Percentiles rank a stretch among this genome's conserved stretches.
Conservation (phyloP, 2,797 vertebrate species). For the Trematomus bernacchii region DNA sequence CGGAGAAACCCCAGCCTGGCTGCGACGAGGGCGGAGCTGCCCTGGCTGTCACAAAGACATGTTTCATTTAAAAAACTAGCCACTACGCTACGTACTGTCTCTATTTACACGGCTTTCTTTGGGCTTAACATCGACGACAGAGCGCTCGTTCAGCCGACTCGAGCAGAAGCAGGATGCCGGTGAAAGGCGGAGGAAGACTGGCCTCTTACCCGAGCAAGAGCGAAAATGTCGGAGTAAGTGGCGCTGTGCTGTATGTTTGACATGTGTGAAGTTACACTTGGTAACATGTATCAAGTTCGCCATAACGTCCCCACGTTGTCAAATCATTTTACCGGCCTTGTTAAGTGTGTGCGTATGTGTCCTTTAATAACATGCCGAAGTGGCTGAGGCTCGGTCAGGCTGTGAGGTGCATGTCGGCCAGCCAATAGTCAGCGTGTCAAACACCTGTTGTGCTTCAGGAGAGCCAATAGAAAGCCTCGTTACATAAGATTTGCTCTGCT, state of each 20-base stretch:
- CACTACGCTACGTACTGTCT: neutral
- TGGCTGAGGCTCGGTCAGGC: neutral
- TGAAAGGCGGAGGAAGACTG: slow-evolving; percentile 81
- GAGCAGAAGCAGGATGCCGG: slow-evolving; percentile 76
- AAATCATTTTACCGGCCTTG: neutral
- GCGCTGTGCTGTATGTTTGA: neutral
- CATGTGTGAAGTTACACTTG: neutral
- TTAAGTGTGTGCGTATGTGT: neutral
- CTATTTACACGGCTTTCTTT: neutral
- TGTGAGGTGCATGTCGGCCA: slow-evolving; percentile 20
- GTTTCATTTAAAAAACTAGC: slow-evolving; percentile 20
- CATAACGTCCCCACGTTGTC: neutral
- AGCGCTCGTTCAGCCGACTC: slow-evolving; percentile 9
- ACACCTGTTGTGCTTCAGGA: slow-evolving; percentile 54
- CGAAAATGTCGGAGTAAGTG: slow-evolving; percentile 79
- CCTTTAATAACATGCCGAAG: neutral
- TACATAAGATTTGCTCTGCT: neutral
- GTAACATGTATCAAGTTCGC: neutral
- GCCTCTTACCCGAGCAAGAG: slow-evolving; percentile 70
- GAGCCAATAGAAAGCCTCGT: slow-evolving; percentile 25
- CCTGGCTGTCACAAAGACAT: slow-evolving; percentile 29
- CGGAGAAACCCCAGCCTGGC: slow-evolving; percentile 19
- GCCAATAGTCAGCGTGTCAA: slow-evolving; percentile 18
- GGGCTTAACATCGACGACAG: neutral
- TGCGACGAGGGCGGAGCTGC: slow-evolving; percentile 53